phyloP scores from a whole-genome alignment of 1,140 invertebrate genomes.

The Tenebrio molitor region DNA sequence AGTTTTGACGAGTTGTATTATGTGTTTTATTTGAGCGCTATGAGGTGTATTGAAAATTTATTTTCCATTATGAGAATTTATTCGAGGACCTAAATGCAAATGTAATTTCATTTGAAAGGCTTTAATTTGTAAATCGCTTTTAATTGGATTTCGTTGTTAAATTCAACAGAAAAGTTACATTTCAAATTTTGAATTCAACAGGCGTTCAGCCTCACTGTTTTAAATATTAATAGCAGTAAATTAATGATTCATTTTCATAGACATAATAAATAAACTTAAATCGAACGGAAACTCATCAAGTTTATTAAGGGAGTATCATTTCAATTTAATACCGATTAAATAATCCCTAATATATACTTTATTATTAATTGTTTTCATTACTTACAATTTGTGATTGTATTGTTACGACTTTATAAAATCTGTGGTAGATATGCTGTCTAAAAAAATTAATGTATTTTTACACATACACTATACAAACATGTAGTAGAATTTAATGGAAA shows the following conservation, averaged over 20 bases:
- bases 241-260: slow-evolving; percentile 26
- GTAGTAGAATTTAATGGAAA: too few relatives aligned
- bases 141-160: slow-evolving; percentile 39
- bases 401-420: too few relatives aligned
- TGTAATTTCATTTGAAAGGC: slow-evolving; percentile 36
- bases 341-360: too few relatives aligned
- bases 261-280: slow-evolving; percentile 11
- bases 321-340: too few relatives aligned
- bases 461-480: too few relatives aligned
- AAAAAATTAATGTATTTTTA: too few relatives aligned
- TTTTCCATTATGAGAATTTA: slow-evolving; percentile 39
- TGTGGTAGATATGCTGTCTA: too few relatives aligned
- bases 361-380: too few relatives aligned
- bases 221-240: slow-evolving; percentile 31
- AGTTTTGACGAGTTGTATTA: slow-evolving; percentile 18
- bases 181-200: slow-evolving; percentile 38
- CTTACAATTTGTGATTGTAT: too few relatives aligned
- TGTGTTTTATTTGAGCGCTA: slow-evolving; percentile 28
- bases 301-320: not conserved
- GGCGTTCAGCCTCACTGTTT: slow-evolving; percentile 20
- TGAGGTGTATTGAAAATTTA: slow-evolving; percentile 39
- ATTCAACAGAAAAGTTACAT: slow-evolving; percentile 39
- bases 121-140: slow-evolving; percentile 41
- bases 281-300: not conserved
- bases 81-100: slow-evolving; percentile 30